phyloP scores from a whole-genome alignment of 2,797 vertebrate genomes.

The Hipposideros larvatus region DNA sequence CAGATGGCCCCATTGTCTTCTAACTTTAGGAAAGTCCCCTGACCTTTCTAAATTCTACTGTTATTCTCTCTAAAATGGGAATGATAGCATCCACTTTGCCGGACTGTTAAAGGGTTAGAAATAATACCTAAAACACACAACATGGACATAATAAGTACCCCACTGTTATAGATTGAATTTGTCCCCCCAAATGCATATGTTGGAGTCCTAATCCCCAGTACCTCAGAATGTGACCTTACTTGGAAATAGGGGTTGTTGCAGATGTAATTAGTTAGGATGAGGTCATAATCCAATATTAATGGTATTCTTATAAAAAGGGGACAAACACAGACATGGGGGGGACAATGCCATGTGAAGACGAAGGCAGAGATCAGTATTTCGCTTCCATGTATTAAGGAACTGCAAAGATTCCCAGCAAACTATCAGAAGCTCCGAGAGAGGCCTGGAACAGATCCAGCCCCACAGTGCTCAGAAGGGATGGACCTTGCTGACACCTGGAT shows the following conservation, averaged over 20 bases:
- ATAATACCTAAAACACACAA: not conserved
- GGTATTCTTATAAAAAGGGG: not conserved
- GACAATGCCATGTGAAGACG: not conserved
- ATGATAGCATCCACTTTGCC: not conserved
- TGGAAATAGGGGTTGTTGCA: not conserved
- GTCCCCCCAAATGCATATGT: not conserved
- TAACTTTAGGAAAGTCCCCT: not conserved
- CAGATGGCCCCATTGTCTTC: not conserved
- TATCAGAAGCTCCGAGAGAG: not conserved
- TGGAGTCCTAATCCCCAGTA: not conserved
- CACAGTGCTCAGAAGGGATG: not conserved
- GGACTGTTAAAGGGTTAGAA: not conserved
- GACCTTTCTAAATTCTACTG: not conserved
- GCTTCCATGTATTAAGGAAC: not conserved
- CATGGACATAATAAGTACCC: not conserved
- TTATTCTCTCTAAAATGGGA: not conserved
- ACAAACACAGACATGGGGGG: not conserved
- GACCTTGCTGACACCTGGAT: rapidly evolving
- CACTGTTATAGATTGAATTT: not conserved
- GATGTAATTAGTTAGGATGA: not conserved
- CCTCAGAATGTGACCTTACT: not conserved
- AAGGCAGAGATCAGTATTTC: not conserved
- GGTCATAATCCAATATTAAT: not conserved
- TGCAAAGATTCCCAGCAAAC: not conserved
- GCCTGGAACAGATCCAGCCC: no score